Percentiles rank a stretch among this genome's conserved stretches.
Evolutionary conservation across 1,140 invertebrate genomes (phyloP).

Genomic region (Brachionus calyciflorus): DNA sequence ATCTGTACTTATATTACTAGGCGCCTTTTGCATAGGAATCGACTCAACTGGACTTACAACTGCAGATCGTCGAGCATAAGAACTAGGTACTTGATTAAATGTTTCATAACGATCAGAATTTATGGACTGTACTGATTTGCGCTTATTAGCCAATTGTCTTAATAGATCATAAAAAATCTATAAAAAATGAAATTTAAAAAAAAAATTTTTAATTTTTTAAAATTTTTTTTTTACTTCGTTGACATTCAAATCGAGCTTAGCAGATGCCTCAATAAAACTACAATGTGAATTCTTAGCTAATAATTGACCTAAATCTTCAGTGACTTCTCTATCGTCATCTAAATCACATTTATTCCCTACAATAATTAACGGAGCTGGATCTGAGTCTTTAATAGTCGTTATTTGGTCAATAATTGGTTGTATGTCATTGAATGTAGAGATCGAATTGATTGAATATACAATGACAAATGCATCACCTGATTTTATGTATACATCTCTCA

Average conservation of each 20-base stretch:
- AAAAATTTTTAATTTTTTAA: neutral
- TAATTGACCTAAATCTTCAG: conserved; percentile 89
- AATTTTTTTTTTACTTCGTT: conserved; percentile 74
- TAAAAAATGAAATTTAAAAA: neutral
- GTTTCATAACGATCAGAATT: no score
- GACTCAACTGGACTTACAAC: neutral
- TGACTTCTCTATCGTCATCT: conserved; percentile 97
- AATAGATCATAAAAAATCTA: conserved; percentile 24
- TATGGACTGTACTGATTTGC: conserved; percentile 5
- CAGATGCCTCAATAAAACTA: conserved; percentile 98
- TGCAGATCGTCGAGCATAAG: neutral
- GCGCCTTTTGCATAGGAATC: neutral
- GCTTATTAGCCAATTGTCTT: neutral
- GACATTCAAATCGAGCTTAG: conserved; percentile 98
- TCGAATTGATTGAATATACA: conserved; percentile 97
- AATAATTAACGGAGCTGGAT: conserved; percentile 97
- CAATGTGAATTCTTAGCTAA: conserved; percentile 91
- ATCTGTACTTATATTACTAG: neutral
- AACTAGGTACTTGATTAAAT: neutral
- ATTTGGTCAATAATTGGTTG: conserved; percentile 98
- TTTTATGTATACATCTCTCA: conserved; percentile 99
- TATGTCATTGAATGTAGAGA: conserved; percentile 99
- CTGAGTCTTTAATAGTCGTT: conserved; percentile 87
- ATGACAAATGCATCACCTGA: conserved; percentile 98
- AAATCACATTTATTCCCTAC: conserved; percentile 99